phyloP scores from a whole-genome alignment of 2,113 vertebrate genomes.

The Perccottus glenii region DNA sequence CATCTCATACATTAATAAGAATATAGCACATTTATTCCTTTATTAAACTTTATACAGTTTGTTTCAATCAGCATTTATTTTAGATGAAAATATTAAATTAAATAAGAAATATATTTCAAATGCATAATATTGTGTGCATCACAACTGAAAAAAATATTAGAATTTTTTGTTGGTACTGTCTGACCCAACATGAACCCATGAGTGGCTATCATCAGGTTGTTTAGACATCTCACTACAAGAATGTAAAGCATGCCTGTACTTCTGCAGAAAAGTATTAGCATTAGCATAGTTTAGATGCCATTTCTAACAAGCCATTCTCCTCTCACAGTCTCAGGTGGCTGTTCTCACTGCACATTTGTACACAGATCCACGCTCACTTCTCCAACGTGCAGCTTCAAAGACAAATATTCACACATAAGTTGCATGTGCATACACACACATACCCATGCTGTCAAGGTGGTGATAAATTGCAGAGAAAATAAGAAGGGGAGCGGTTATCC shows the following conservation, averaged over 20 bases:
- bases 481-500: slow-evolving; percentile 68
- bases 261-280: slow-evolving; percentile 19
- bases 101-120: no score
- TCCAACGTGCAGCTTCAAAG: slow-evolving; percentile 51
- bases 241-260: slow-evolving; percentile 28
- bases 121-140: no score
- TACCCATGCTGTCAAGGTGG: slow-evolving; percentile 60
- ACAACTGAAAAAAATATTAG: no score
- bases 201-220: slow-evolving; percentile 21
- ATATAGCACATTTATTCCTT: no score
- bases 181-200: slow-evolving; percentile 11
- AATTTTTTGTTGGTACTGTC: not conserved
- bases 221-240: slow-evolving; percentile 29
- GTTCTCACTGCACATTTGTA: slow-evolving; percentile 49
- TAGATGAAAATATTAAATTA: no score
- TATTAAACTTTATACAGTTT: no score
- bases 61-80: no score
- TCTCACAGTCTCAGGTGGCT: slow-evolving; percentile 48
- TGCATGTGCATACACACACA: slow-evolving; percentile 41
- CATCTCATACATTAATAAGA: no score
- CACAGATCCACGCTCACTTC: slow-evolving; percentile 50
- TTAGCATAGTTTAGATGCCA: slow-evolving; percentile 57
- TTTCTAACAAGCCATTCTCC: slow-evolving; percentile 37
- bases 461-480: slow-evolving; percentile 75
- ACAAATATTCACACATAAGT: slow-evolving; percentile 29